Base-by-base conservation (phyloP, 2,888 invertebrate species). In the Melieria crassipennis region DNA sequence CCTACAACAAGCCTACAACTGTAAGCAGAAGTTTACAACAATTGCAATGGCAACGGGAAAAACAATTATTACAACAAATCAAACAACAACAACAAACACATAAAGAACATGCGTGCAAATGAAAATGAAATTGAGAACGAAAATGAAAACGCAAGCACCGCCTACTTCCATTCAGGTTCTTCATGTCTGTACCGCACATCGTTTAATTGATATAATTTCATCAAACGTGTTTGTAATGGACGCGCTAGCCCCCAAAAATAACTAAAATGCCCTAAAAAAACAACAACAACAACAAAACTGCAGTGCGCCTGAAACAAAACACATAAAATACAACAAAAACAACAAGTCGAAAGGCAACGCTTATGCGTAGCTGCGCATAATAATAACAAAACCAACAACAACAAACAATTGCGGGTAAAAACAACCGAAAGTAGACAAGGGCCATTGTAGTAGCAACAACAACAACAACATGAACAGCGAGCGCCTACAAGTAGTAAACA, bases 181-280 rank as follows among this genome's bases (percentile, higher is more conserved):
- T 30, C 30, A 30, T 30, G 30, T 30, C 2, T 30, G 30, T 30
- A 30, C 0, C 30, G 30, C 30, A 30, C 30, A 3, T 30, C 30
- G n/a, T n/a, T 47, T 48, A 43, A 58, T 42, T 66, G 66, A 13
- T 47, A 66, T 66, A 58, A 66, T 66, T 66, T 66, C 58, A 58
- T 66, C 58, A 66, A 58, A 58, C 42, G 58, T 43, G 50, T 48
- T 66, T 48, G 58, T 56, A 66, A 66, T 66, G 50, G 58, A 58
- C 47, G 46, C 43, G 9, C 48, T 47, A 50, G 50, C 66, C 48
- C 66, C 58, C 64, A 43, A 43, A 55, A 55, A 65, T 42, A 13
- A 6, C 10, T 11, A 16, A 47, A 2, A 30, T 5, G 7, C 16
- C 57, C 16, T 57, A 57, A 30, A n/a, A 1, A 57, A 4, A 57